Evolutionary conservation across 2,888 invertebrate species (phyloP).

Genomic region (Ypsolopha sequella): DNA sequence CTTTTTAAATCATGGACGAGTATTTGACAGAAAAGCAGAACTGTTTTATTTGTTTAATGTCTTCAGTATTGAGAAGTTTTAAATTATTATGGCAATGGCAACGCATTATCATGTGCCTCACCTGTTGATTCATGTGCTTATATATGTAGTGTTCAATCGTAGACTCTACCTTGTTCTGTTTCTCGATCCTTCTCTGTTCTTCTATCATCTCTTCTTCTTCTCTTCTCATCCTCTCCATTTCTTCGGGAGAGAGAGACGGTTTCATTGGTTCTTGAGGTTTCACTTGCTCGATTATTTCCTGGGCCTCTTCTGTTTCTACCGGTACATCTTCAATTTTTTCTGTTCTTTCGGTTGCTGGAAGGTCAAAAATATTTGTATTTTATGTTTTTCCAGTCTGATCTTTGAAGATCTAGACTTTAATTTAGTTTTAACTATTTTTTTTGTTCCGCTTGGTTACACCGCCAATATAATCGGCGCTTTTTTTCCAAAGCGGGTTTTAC

Average conservation of each 20-base stretch:
- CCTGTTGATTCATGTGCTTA: neutral
- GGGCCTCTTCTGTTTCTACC: neutral
- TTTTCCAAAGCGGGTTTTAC: too few relatives aligned
- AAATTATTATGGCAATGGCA: neutral
- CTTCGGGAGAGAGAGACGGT: neutral
- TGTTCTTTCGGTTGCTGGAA: neutral
- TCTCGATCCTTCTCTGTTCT: constrained; percentile 38
- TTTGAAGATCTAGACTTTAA: too few relatives aligned
- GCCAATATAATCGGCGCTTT: too few relatives aligned
- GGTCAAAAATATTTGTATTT: neutral
- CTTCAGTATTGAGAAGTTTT: too few relatives aligned
- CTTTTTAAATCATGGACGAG: too few relatives aligned
- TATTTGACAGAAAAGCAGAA: too few relatives aligned
- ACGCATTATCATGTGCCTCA: neutral
- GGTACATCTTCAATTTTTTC: neutral
- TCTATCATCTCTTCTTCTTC: constrained; percentile 35
- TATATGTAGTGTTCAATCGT: neutral
- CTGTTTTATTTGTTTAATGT: too few relatives aligned
- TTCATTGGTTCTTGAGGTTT: too few relatives aligned
- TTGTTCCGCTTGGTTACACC: too few relatives aligned
- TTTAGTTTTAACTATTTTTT: too few relatives aligned
- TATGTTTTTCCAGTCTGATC: too few relatives aligned
- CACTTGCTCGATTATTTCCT: neutral
- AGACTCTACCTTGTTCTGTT: constrained; percentile 43
- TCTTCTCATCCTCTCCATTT: constrained; percentile 16